Evolutionary conservation across 2,888 invertebrate species (phyloP), one percentile per base, ranked within the genome.

Genomic region (Sussaba pulchella): DNA sequence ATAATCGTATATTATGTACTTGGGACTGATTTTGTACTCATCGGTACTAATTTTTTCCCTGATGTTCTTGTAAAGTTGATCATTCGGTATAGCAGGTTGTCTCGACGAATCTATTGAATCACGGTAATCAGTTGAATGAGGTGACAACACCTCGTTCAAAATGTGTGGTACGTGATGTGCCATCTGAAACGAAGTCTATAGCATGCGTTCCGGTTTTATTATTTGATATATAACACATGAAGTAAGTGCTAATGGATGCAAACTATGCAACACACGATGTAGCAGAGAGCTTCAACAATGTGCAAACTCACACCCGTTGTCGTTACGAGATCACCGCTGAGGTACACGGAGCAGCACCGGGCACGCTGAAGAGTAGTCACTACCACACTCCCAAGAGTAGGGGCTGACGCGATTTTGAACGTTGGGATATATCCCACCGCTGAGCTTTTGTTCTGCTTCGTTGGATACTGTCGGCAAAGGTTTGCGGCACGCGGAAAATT

Each of bases 1-100:
- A 76, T 50, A 31, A 70, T 76, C 31, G 43, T 52, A 63, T 76
- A 76, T 41, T 41, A 72, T 45, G 57, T 76, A 70, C 70, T 76
- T 54, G 10, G 41, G 14, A 54, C 41, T 54, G 71, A 72, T 72
- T 21, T 19, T 21, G 41, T 72, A 47, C 31, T 36, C 63, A 43
- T 9, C 24, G 67, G 52, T 14, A 36, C 54, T 76, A 24, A 70
- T 54, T 43, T 61, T 57, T 1, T 43, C n/a, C 43, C 75, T 69
- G 41, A 75, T 70, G 47, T 61, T 69, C 4, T 39, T 12, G 57
- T 69, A 76, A 69, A 76, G 24, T 19, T 69, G 24, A 12, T 59
- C 54, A 21, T 50, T 76, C 14, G 76, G 69, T 54, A 69, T 52
- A 43, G 61, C 50, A 26, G 69, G 63, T 50, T 61, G 59, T 31